Evolutionary conservation across 1,140 invertebrate species (phyloP).

Genomic region (Drosophila kepulauana): DNA sequence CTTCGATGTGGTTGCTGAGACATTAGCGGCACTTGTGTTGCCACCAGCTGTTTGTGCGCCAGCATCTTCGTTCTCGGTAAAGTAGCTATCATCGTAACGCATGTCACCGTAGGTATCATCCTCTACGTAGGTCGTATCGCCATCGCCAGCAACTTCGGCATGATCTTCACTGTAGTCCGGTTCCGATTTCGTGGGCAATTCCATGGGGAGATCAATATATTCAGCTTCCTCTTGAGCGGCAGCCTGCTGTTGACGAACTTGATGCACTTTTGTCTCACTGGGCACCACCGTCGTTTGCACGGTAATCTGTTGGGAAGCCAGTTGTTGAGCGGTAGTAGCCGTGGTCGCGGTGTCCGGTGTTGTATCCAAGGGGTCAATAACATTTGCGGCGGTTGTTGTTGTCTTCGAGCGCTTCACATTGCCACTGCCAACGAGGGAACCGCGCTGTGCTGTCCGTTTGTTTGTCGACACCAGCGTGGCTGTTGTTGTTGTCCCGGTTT

Average conservation of each 20-base stretch:
- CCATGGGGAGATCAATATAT: slow-evolving; percentile 83
- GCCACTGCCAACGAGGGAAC: slow-evolving; percentile 52
- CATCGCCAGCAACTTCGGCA: slow-evolving; percentile 79
- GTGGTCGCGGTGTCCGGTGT: slow-evolving; percentile 54
- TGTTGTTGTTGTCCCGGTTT: slow-evolving; percentile 74
- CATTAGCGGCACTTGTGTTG: slow-evolving; percentile 56
- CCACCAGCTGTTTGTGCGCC: slow-evolving; percentile 57
- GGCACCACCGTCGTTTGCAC: slow-evolving; percentile 76
- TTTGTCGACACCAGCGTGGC: slow-evolving; percentile 79
- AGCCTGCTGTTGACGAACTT: slow-evolving; percentile 53
- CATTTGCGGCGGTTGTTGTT: slow-evolving; percentile 46
- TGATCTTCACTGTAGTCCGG: slow-evolving; percentile 83
- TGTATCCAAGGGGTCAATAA: slow-evolving; percentile 65
- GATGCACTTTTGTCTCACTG: slow-evolving; percentile 45
- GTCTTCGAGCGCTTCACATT: slow-evolving; percentile 64
- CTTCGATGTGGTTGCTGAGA: slow-evolving; percentile 78
- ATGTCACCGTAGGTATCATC: slow-evolving; percentile 84
- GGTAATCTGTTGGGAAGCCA: slow-evolving; percentile 74
- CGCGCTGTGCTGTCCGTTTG: slow-evolving; percentile 74
- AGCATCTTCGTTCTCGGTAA: slow-evolving; percentile 83
- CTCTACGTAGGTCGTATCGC: slow-evolving; percentile 81
- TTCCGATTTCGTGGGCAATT: slow-evolving; percentile 84
- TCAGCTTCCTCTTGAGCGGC: slow-evolving; percentile 67
- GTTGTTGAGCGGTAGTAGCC: slow-evolving; percentile 44
- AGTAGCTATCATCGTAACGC: slow-evolving; percentile 84